Evolutionary conservation across 2,888 invertebrate genomes (phyloP).

Genomic region (Habroteleia sp.): DNA sequence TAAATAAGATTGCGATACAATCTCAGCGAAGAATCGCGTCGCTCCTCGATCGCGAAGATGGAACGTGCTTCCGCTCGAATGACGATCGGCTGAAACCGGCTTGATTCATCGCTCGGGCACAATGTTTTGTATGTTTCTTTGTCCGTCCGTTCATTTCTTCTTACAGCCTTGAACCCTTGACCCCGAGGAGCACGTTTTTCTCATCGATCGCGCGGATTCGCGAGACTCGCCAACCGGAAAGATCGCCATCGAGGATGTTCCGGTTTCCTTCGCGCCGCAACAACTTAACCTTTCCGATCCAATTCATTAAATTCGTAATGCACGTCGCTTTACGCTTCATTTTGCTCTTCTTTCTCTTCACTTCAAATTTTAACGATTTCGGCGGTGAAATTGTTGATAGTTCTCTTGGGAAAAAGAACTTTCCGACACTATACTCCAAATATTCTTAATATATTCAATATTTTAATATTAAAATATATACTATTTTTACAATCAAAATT

Average conservation of each 20-base stretch:
- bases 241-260: slow-evolving; percentile 63
- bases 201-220: slow-evolving; percentile 57
- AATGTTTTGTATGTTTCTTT: slow-evolving; percentile 59
- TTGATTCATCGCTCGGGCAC: slow-evolving; percentile 61
- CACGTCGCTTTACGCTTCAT: slow-evolving; percentile 32
- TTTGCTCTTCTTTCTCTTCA: not conserved
- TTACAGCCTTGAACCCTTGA: slow-evolving; percentile 63
- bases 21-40: slow-evolving; percentile 38
- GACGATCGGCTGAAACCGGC: slow-evolving; percentile 64
- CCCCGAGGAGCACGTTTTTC: slow-evolving; percentile 55
- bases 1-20: slow-evolving; percentile 43
- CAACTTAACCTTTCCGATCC: slow-evolving; percentile 59
- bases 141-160: slow-evolving; percentile 61
- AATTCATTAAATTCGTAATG: slow-evolving; percentile 61
- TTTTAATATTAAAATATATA: too few relatives aligned
- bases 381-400: too few relatives aligned
- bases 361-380: too few relatives aligned
- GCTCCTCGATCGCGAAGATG: slow-evolving; percentile 57
- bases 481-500: too few relatives aligned
- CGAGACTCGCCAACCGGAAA: slow-evolving; percentile 60
- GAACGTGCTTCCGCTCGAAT: slow-evolving; percentile 65
- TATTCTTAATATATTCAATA: too few relatives aligned
- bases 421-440: too few relatives aligned
- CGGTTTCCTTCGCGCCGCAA: slow-evolving; percentile 60
- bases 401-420: too few relatives aligned